Evolutionary conservation across 1,140 invertebrate genomes (phyloP).

Genomic region (Listronotus bonariensis): DNA sequence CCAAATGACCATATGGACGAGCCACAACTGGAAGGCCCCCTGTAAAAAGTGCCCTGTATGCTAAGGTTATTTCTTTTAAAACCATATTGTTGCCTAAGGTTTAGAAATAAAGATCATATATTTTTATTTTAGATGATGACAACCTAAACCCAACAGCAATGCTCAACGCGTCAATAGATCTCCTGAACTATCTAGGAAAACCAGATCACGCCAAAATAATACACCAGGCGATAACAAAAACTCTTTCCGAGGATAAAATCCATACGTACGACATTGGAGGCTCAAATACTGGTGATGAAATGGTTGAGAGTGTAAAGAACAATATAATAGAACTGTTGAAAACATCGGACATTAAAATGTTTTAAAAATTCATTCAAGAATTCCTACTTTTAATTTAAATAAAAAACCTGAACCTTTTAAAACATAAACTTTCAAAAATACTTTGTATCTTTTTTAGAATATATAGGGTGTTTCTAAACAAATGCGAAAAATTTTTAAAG

Average conservation of each 20-base stretch:
- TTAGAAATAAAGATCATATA: not conserved
- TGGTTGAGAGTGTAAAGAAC: constrained; percentile 42
- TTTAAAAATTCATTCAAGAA: no score
- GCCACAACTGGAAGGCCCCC: no score
- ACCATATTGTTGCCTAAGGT: not conserved
- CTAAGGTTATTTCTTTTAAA: not conserved
- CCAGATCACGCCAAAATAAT: constrained; percentile 78
- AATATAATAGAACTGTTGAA: constrained; percentile 31
- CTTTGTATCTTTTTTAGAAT: no score
- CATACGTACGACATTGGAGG: constrained; percentile 68
- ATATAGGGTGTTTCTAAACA: no score
- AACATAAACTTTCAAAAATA: no score
- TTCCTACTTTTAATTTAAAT: no score
- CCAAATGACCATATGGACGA: no score
- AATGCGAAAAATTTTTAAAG: no score
- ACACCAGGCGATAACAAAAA: constrained; percentile 74
- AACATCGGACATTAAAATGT: no score
- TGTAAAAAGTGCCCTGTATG: not conserved
- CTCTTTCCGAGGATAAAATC: constrained; percentile 78
- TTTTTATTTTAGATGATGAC: constrained; percentile 60
- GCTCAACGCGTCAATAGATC: constrained; percentile 88
- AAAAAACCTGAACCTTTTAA: no score
- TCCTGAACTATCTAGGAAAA: constrained; percentile 86
- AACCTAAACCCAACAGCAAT: constrained; percentile 96
- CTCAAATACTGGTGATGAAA: constrained; percentile 29